Evolutionary conservation across 1,140 invertebrate species (phyloP), one percentile per base, ranked within the genome.

Genomic region (Neoseiulus cucumeris): DNA sequence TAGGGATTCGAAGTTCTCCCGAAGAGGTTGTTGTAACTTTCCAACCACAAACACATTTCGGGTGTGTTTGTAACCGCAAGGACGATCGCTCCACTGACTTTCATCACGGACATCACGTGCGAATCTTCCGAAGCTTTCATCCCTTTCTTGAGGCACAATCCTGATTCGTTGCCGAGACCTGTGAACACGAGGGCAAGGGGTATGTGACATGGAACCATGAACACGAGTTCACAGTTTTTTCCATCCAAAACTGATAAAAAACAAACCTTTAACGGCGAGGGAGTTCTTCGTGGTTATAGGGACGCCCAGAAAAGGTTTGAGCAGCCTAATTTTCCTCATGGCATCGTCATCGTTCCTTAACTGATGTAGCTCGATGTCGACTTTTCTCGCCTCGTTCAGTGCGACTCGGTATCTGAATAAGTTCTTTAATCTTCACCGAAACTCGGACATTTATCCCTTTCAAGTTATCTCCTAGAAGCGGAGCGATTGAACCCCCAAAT

Each of bases 1-100:
- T 96, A 95, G 0, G 93, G 89, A 78, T 97, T 98, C 30, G 82
- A 83, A 0, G 89, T 88, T 44, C 76, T 74, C 0, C 90, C 93
- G 72, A 91, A 87, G 7, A 96, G 78, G 17, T 81, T 83, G 74
- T 97, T 97, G 59, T 82, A 82, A 4, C 86, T 86, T 75, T 96
- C 92, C 84, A 87, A 91, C 75, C 85, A 82, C 25, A 84, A 72
- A 70, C 84, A 85, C 68, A 89, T 82, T 30, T 95, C 92, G 73
- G 87, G 89, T 41, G 92, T 75, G 76, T 89, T 89, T 1, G 87
- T 89, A 0, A 88, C 81, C 44, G 84, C 79, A 1, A 91, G 73
- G 0, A 84, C 81, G 65, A 93, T 89, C 5, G 81, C 87, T 1
- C 90, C 90, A n/a, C 87, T 83, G 14, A 76, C 70, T 68, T 76